These are phyloP conservation scores for Andrena cerasifolii DNA, from an alignment of 1,140 invertebrate species.

Conservation along the genomic window DNA sequence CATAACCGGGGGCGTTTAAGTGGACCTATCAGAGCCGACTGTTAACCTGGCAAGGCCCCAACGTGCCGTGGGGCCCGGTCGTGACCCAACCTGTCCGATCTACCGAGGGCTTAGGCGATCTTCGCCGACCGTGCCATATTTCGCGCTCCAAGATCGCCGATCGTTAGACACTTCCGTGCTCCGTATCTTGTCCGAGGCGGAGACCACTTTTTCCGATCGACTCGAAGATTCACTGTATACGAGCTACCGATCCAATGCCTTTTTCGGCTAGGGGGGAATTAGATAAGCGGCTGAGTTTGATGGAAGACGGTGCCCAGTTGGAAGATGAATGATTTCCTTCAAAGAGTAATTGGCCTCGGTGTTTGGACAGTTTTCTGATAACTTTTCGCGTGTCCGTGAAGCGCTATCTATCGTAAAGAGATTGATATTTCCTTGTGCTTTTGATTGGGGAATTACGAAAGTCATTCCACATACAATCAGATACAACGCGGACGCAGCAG, in stretches of 20 bases:
- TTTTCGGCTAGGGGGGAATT: neutral
- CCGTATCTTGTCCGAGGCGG: conserved; percentile 22
- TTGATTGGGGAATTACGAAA: no score
- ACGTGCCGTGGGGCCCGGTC: conserved; percentile 69
- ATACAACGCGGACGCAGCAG: no score
- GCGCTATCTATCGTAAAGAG: no score
- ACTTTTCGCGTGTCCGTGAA: no score
- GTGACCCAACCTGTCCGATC: conserved; percentile 80
- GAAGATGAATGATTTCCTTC: neutral
- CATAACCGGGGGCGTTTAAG: conserved; percentile 69
- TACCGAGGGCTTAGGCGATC: conserved; percentile 68
- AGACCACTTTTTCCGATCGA: conserved; percentile 26
- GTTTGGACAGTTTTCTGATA: no score
- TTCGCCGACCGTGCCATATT: conserved; percentile 71
- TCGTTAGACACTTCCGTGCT: conserved; percentile 73
- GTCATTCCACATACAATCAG: no score
- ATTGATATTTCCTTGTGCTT: no score
- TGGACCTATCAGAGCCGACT: conserved; percentile 64
- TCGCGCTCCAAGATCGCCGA: conserved; percentile 73
- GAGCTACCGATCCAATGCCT: conserved; percentile 23
- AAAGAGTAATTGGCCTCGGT: no score
- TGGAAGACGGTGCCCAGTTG: neutral
- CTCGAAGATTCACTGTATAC: neutral
- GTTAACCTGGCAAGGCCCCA: conserved; percentile 62
- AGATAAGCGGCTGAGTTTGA: neutral